These are phyloP conservation scores for Siphamia tubifer DNA, from an alignment of 2,113 vertebrate genomes.

Conservation along the genomic window DNA sequence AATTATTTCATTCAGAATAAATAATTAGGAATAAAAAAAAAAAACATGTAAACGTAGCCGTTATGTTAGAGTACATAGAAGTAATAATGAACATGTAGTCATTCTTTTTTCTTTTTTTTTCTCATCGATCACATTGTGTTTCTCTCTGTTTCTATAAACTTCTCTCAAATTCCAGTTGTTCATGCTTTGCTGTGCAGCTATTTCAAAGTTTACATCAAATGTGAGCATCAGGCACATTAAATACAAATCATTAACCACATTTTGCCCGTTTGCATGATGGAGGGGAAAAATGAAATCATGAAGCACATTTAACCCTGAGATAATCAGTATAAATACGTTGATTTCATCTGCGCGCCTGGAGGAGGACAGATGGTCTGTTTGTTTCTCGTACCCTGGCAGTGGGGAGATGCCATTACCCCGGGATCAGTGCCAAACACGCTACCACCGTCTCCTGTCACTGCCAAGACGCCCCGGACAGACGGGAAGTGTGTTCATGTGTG, in stretches of 20 bases:
- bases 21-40: no score
- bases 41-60: no score
- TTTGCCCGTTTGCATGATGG: background rate
- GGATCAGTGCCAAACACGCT: slow-evolving; percentile 51
- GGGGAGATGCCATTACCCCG: slow-evolving; percentile 65
- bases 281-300: slow-evolving; percentile 16
- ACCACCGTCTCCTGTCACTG: slow-evolving; percentile 13
- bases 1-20: no score
- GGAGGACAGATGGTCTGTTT: slow-evolving; percentile 70
- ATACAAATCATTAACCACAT: background rate
- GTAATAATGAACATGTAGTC: no score
- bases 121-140: background rate
- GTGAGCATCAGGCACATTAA: background rate
- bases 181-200: background rate
- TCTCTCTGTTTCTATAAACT: no score
- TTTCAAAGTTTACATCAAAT: background rate
- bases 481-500: slow-evolving; percentile 19
- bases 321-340: slow-evolving; percentile 51
- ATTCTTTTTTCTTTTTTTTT: no score
- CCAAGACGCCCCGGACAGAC: slow-evolving; percentile 60
- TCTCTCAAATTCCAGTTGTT: no score
- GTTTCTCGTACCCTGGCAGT: slow-evolving; percentile 56
- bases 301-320: slow-evolving; percentile 38
- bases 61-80: no score
- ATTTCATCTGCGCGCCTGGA: slow-evolving; percentile 40